Evolutionary conservation across 2,888 invertebrate species (phyloP), one percentile per base, ranked within the genome.

Genomic region (Drosophila peninsularis): DNA sequence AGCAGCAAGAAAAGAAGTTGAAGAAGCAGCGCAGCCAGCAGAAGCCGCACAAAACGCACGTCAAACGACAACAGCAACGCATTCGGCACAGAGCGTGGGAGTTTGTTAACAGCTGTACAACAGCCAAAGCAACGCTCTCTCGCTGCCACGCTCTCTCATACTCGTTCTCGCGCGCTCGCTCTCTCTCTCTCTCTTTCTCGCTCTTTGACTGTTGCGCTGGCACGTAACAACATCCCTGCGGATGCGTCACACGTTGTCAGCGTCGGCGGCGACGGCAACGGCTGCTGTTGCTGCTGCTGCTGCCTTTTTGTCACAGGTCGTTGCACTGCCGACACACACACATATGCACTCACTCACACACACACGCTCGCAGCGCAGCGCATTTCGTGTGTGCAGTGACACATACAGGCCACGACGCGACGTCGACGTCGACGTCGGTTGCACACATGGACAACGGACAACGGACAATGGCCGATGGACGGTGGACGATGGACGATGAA

Each of bases 61-160:
- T 61, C 54, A 55, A 62, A 36, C 64, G 50, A 62, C 66, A 71
- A 55, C 77, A 71, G 62, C 52, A 57, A 78, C 79, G 86, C 76
- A 71, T 64, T 69, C 76, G 71, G 82, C 61, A 62, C 67, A 50
- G 65, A 82, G 83, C 89, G 83, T 84, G 83, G 83, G 83, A 84
- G 83, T 84, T 86, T 88, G 83, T 88, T 84, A 84, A 84, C 83
- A 83, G 83, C 87, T 83, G 82, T 81, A 86, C 80, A 86, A 62
- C 53, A 63, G 37, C 34, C 36, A 21, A 45, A 41, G 56, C 63
- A 45, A 17, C n/a, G 57, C 63, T 17, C 76, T 58, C 62, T 36
- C 47, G 30, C 54, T 42, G 32, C 36, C 17, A 39, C 54, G 42
- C 52, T 57, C 62, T 44, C 61, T 21, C 47, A 36, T 36, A 19